A percentile compares a stretch with the other conserved stretches of the same genome.
These are phyloP conservation scores for Arnoldichthys spilopterus DNA, from an alignment of 2,797 vertebrate genomes.

Conservation along the genomic window DNA sequence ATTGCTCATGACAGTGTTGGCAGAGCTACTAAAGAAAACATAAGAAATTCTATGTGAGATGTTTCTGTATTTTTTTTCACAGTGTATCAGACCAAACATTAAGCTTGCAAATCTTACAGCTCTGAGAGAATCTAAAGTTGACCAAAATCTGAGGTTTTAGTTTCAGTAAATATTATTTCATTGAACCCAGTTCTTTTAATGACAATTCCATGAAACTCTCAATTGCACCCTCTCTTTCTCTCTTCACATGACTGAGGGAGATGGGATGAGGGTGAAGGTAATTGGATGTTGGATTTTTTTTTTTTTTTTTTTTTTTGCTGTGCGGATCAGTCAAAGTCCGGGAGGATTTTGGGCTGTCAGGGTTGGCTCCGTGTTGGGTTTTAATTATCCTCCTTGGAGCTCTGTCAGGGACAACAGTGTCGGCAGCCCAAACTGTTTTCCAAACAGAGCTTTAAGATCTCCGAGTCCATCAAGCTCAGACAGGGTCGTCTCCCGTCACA, in stretches of 20 bases:
- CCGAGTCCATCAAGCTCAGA: slow-evolving; percentile 53
- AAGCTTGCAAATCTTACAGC: background rate
- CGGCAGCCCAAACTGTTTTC: slow-evolving; percentile 57
- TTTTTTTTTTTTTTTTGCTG: slow-evolving; percentile 35
- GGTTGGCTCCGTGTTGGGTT: slow-evolving; percentile 57
- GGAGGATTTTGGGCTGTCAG: slow-evolving; percentile 64
- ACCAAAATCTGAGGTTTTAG: background rate
- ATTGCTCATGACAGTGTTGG: slow-evolving; percentile 15
- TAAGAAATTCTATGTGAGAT: background rate
- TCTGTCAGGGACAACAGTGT: slow-evolving; percentile 59
- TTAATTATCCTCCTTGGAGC: slow-evolving; percentile 65
- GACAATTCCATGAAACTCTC: slow-evolving; percentile 25
- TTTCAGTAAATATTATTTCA: slow-evolving; percentile 18
- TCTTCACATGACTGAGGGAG: slow-evolving; percentile 44
- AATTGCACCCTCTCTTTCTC: slow-evolving; percentile 31
- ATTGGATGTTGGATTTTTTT: slow-evolving; percentile 61
- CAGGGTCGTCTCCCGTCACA: slow-evolving; percentile 54
- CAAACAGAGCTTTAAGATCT: slow-evolving; percentile 57
- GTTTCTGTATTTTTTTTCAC: background rate
- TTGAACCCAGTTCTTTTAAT: slow-evolving; percentile 28
- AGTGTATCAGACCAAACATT: background rate
- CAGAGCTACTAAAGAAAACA: slow-evolving; percentile 13
- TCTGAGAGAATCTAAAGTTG: background rate
- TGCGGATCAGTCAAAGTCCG: slow-evolving; percentile 61
- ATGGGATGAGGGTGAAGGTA: slow-evolving; percentile 56